Percentiles rank a stretch among this genome's conserved stretches.
phyloP scores from a whole-genome alignment of 2,888 invertebrate genomes.

The Clusia tigrina region DNA sequence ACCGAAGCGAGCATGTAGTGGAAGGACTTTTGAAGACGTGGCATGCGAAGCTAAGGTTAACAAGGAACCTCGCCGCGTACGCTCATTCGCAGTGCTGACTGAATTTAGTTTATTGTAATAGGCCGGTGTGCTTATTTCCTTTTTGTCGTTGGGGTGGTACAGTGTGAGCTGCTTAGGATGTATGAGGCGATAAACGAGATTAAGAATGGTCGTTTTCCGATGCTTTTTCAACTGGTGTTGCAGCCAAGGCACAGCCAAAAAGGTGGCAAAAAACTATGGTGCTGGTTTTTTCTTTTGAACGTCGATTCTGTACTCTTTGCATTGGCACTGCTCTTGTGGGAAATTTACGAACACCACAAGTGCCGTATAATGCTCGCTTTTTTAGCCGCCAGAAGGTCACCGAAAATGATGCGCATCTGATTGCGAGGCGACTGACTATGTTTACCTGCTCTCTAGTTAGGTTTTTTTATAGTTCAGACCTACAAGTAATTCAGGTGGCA shows the following conservation, averaged over 20 bases:
- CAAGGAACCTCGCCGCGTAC: slow-evolving; percentile 12
- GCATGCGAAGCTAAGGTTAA: slow-evolving; percentile 17
- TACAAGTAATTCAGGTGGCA: slow-evolving; percentile 29
- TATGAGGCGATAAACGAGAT: slow-evolving; percentile 55
- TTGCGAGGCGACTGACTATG: neutral
- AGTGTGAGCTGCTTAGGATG: slow-evolving; percentile 40
- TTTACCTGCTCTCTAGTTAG: slow-evolving; percentile 41
- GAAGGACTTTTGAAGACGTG: slow-evolving; percentile 52
- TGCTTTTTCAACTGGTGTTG: slow-evolving; percentile 24
- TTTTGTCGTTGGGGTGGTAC: slow-evolving; percentile 23
- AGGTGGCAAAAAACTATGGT: slow-evolving; percentile 34
- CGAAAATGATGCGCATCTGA: slow-evolving; percentile 11
- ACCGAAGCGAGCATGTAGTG: slow-evolving; percentile 40
- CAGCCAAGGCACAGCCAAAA: slow-evolving; percentile 33
- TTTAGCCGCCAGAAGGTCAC: slow-evolving; percentile 33
- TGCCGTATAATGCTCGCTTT: slow-evolving; percentile 11
- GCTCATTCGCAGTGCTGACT: slow-evolving; percentile 12
- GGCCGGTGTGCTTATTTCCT: slow-evolving; percentile 35
- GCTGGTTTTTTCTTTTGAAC: slow-evolving; percentile 34
- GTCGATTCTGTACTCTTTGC: slow-evolving; percentile 48
- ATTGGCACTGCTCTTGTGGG: slow-evolving; percentile 52
- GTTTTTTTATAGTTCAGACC: slow-evolving; percentile 22
- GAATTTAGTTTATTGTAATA: slow-evolving; percentile 54
- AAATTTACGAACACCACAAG: slow-evolving; percentile 42
- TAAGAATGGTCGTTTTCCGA: slow-evolving; percentile 40